Evolutionary conservation across 2,797 vertebrate species (phyloP).

Genomic region (Malacoraja senta): DNA sequence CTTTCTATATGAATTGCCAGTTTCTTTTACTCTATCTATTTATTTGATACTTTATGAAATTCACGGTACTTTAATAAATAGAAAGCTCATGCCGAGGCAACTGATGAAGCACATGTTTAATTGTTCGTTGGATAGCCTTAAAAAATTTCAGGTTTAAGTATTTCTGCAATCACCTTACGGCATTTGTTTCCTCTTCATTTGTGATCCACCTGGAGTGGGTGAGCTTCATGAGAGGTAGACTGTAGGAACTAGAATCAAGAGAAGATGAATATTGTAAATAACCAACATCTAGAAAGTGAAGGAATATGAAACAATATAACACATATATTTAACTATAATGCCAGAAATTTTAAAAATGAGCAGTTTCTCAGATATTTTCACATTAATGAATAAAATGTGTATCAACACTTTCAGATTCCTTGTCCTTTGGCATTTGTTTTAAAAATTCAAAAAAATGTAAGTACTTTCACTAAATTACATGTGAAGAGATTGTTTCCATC

Average conservation of each 20-base stretch:
- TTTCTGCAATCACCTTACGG: background rate
- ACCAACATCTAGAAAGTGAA: background rate
- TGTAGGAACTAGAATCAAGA: background rate
- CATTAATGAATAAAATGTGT: background rate
- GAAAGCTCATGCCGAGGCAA: background rate
- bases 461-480: background rate
- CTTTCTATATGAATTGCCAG: background rate
- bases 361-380: background rate
- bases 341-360: background rate
- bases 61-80: background rate
- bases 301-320: background rate
- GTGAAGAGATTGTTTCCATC: background rate
- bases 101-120: background rate
- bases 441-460: background rate
- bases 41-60: background rate
- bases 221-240: background rate
- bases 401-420: background rate
- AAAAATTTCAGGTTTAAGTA: background rate
- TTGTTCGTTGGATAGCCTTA: background rate
- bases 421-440: background rate
- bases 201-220: background rate
- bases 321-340: too few species aligned
- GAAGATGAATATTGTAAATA: background rate
- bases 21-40: background rate
- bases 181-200: background rate